Percentiles rank a stretch among this genome's conserved stretches.
Conservation (phyloP, 2,797 vertebrate species). For the Phaenicophaeus curvirostris region DNA sequence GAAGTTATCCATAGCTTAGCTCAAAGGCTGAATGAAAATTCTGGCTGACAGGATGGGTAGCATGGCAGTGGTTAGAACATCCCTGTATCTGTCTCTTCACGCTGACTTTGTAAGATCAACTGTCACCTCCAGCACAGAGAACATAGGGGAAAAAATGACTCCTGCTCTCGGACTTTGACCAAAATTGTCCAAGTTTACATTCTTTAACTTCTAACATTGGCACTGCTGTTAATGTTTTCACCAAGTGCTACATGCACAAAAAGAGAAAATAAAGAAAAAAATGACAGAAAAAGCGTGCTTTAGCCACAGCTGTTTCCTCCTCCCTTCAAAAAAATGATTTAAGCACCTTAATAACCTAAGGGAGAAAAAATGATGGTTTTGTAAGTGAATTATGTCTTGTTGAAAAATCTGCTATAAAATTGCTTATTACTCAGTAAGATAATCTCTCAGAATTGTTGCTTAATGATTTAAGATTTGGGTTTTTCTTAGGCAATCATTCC, state of each 20-base stretch:
- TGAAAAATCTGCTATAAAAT: conserved; percentile 60
- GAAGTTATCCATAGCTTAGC: rapidly evolving
- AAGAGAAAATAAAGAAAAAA: conserved; percentile 28
- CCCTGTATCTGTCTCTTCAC: not conserved
- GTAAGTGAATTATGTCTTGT: conserved; percentile 70
- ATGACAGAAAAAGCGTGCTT: conserved; percentile 63
- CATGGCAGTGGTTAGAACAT: not conserved
- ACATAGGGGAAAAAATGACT: not conserved
- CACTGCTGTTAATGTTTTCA: not conserved
- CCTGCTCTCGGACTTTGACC: not conserved
- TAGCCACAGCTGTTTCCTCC: conserved; percentile 77
- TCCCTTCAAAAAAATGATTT: conserved; percentile 74
- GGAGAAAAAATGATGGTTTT: conserved; percentile 51
- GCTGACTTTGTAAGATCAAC: not conserved
- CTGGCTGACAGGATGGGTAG: not conserved
- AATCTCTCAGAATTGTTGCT: conserved; percentile 65
- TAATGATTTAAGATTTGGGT: conserved; percentile 62
- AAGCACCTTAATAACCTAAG: conserved; percentile 68
- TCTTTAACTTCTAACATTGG: conserved; percentile 45
- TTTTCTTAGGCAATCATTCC: conserved; percentile 32
- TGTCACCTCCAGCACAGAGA: not conserved
- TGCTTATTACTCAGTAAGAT: conserved; percentile 57
- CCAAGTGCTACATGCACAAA: conserved; percentile 31
- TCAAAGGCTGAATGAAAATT: not conserved
- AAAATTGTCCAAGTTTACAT: conserved; percentile 33